Evolutionary conservation across 2,113 vertebrate genomes (phyloP).

Genomic region (Gnathonemus echidnorhynchus): DNA sequence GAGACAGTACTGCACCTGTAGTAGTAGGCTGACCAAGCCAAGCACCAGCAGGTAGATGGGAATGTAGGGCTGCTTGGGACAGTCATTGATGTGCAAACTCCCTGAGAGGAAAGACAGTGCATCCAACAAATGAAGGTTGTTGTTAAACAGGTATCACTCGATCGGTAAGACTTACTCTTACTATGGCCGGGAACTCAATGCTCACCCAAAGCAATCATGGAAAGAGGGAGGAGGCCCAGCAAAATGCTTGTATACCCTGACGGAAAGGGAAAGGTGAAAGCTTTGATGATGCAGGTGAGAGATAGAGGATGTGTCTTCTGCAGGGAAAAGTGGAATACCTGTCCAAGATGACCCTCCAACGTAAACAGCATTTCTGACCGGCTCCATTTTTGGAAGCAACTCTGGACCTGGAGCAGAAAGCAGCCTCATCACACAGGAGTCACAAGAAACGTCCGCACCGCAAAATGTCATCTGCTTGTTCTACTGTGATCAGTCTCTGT

Average conservation of each 20-base stretch:
- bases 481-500: neutral
- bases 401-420: neutral
- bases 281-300: neutral
- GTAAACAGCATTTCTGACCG: neutral
- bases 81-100: constrained; percentile 41
- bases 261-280: neutral
- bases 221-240: neutral
- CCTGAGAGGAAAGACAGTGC: constrained; percentile 37
- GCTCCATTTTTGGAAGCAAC: neutral
- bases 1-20: constrained; percentile 37
- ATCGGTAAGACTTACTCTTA: neutral
- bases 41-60: constrained; percentile 58
- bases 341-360: neutral
- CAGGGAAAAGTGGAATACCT: neutral
- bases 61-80: constrained; percentile 48
- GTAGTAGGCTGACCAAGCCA: constrained; percentile 42
- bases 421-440: neutral
- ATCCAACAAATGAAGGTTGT: neutral
- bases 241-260: neutral
- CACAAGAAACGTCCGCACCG: neutral
- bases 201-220: neutral
- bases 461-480: neutral
- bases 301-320: neutral
- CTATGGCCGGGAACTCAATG: neutral
- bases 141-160: neutral